phyloP scores from a whole-genome alignment of 2,113 vertebrate species.

The Lagopus leucura region DNA sequence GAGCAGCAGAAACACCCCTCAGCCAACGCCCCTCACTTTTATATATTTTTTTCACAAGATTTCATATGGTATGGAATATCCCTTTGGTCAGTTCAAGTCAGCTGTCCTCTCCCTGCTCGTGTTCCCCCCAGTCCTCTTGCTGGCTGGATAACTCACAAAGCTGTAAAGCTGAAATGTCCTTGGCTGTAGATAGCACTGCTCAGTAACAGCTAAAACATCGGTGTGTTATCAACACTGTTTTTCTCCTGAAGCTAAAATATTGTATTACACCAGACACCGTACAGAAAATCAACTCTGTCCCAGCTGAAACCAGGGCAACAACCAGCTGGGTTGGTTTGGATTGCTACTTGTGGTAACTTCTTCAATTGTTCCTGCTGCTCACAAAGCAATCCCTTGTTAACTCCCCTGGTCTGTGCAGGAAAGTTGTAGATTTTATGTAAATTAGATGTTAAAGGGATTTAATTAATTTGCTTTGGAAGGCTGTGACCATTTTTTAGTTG shows the following conservation, averaged over 20 bases:
- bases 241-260: background rate
- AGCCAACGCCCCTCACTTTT: background rate
- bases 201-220: background rate
- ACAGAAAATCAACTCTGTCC: background rate
- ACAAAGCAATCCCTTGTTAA: background rate
- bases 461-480: background rate
- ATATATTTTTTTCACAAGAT: background rate
- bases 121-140: too few relatives aligned
- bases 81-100: background rate
- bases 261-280: background rate
- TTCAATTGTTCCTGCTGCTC: constrained; percentile 29
- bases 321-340: background rate
- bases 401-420: background rate
- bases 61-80: background rate
- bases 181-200: background rate
- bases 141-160: background rate
- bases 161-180: background rate
- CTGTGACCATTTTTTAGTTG: background rate
- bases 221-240: background rate
- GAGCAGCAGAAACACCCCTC: too few relatives aligned
- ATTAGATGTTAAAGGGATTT: background rate
- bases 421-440: background rate
- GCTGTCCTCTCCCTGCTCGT: too few relatives aligned
- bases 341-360: background rate
- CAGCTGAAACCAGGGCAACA: background rate